A percentile compares a stretch with the other conserved stretches of the same genome.
Conservation (phyloP, 2,113 vertebrate species). For the Melanocharis versteri region DNA sequence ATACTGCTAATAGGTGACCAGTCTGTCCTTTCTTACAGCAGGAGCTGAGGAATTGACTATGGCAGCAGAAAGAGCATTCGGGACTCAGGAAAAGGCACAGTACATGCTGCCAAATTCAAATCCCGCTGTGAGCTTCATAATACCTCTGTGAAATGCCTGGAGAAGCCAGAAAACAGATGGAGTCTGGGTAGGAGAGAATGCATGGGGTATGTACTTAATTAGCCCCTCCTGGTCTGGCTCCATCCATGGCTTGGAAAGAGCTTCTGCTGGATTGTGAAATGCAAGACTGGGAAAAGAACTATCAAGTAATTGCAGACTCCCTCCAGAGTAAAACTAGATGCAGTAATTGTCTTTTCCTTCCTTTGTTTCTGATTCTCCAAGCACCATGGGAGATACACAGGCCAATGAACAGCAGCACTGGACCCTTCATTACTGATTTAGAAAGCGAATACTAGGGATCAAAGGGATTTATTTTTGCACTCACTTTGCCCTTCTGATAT, state of each 20-base stretch:
- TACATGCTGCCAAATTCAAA: not conserved
- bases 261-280: constrained; percentile 6
- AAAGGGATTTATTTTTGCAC: not conserved
- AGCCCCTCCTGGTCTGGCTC: constrained; percentile 22
- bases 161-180: constrained; percentile 47
- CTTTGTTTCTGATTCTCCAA: not conserved
- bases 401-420: not conserved
- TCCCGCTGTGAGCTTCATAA: not conserved
- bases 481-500: constrained; percentile 85
- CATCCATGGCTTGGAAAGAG: not conserved
- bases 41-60: not conserved
- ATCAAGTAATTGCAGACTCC: not conserved
- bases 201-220: constrained; percentile 42
- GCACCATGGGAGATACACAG: not conserved
- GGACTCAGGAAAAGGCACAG: not conserved
- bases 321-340: not conserved
- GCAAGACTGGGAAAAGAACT: not conserved
- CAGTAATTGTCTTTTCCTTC: not conserved
- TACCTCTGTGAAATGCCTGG: not conserved
- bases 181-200: not conserved
- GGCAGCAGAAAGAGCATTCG: not conserved
- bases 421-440: not conserved
- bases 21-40: not conserved
- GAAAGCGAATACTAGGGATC: not conserved
- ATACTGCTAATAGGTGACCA: not conserved